phyloP scores from a whole-genome alignment of 2,113 vertebrate species.

The Crotalus helleri region DNA sequence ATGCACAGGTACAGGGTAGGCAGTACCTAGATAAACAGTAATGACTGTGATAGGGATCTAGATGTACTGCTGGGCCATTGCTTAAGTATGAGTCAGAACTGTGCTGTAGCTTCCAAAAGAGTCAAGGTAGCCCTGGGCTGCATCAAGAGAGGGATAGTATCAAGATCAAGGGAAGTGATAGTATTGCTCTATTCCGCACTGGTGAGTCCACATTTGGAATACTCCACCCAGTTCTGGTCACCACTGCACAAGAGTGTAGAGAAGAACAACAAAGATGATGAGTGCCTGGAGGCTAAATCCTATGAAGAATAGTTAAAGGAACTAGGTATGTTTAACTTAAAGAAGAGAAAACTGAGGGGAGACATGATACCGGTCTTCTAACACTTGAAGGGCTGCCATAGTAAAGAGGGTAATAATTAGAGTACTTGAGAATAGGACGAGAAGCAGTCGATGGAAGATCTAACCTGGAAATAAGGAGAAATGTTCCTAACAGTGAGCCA shows the following conservation, averaged over 20 bases:
- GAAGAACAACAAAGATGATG: not conserved
- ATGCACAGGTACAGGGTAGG: not conserved
- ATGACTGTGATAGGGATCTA: not conserved
- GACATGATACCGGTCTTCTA: not conserved
- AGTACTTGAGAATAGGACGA: not conserved
- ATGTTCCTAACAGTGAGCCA: not conserved
- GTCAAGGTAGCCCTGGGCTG: not conserved
- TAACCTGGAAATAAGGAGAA: not conserved
- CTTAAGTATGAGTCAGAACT: not conserved
- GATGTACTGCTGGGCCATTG: not conserved
- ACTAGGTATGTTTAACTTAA: not conserved
- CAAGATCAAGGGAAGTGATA: not conserved
- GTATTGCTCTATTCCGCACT: not conserved
- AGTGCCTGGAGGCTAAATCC: too few species aligned
- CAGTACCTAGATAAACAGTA: not conserved
- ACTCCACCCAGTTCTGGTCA: not conserved
- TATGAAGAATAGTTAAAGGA: not conserved
- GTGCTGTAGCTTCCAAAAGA: not conserved
- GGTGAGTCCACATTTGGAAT: not conserved
- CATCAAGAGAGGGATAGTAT: not conserved
- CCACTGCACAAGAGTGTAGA: not conserved
- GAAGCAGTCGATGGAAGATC: not conserved
- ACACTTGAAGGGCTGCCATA: not conserved
- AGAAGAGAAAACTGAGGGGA: not conserved
- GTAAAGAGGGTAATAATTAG: not conserved